Conservation (phyloP, 2,888 invertebrate species). For the Meganola albula region DNA sequence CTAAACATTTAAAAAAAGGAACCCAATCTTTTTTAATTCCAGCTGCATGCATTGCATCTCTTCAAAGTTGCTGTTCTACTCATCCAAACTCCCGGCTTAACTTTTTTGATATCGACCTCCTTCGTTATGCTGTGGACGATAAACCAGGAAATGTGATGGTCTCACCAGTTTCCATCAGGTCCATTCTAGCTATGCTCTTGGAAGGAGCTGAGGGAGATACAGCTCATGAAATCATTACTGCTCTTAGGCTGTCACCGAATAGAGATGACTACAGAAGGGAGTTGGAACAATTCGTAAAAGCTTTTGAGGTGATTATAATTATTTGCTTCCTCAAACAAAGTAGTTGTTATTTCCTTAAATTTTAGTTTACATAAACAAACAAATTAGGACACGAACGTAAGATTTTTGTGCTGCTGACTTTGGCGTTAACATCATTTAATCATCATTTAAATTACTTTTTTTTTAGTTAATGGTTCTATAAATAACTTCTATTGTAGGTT, state of each 20-base stretch:
- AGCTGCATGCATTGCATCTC: slow-evolving; percentile 28
- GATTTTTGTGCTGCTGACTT: no score
- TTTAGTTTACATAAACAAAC: no score
- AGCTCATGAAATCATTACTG: slow-evolving; percentile 75
- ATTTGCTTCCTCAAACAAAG: no score
- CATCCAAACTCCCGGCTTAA: slow-evolving; percentile 57
- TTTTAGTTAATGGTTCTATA: no score
- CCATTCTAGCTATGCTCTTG: slow-evolving; percentile 78
- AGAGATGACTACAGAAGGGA: slow-evolving; percentile 52
- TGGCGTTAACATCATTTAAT: no score
- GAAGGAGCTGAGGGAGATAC: slow-evolving; percentile 79
- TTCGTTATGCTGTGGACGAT: slow-evolving; percentile 58
- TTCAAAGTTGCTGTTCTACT: no score
- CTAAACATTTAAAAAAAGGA: no score
- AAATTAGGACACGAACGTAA: no score
- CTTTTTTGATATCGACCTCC: slow-evolving; percentile 76
- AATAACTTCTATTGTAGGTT: no score
- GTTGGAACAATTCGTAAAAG: slow-evolving; percentile 39
- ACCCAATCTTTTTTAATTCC: no score
- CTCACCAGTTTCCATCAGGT: slow-evolving; percentile 82
- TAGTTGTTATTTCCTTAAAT: no score
- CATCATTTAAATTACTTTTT: no score
- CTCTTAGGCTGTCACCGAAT: slow-evolving; percentile 72
- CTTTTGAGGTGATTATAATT: slow-evolving; percentile 42
- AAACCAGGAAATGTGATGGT: slow-evolving; percentile 77